Evolutionary conservation across 2,797 vertebrate genomes (phyloP), one percentile per base, ranked within the genome.

Genomic region (Hydrophis major): DNA sequence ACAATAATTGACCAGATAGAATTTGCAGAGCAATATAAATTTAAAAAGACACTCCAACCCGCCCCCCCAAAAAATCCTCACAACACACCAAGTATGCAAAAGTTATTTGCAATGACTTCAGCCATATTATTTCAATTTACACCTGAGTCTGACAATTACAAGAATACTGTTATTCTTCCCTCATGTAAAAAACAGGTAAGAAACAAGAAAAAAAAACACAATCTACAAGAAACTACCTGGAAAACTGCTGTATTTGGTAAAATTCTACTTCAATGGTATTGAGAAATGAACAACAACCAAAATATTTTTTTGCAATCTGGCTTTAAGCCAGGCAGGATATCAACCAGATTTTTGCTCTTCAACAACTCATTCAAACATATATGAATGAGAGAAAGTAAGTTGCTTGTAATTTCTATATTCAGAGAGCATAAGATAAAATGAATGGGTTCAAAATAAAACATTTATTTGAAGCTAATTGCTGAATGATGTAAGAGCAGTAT

Each of bases 21-120:
- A 42, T 22, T 42, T 42, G 3, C 8, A 78, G 74, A 78, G 4
- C 37, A 42, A 42, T 42, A 20, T 78, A 78, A 78, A 22, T 22
- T 32, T 6, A 14, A 69, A 66, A 16, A 66, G 22, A 25, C 2
- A n/a, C 4, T 1, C 1, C 3, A 0, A 13, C 28, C 63, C 13
- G 2, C 2, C 0, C 63, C 2, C 3, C 25, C 22, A 3, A 25
- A n/a, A 78, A 78, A 74, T 11, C 25, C 60, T 10, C 60, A 42
- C 8, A 42, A 42, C 2, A 22, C 8, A 42, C 8, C 74, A 78
- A 8, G 3, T 78, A 42, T 22, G 2, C 37, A 78, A 37, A 42
- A 11, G 16, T 78, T 42, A 42, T 42, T 78, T 78, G 74, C 18
- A 22, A 78, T 42, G 3, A 78, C 32, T 78, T 78, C 74, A 78